Percentiles rank a stretch among this genome's conserved stretches.
phyloP scores from a whole-genome alignment of 2,888 invertebrate species.

The Zelleria hepariella region DNA sequence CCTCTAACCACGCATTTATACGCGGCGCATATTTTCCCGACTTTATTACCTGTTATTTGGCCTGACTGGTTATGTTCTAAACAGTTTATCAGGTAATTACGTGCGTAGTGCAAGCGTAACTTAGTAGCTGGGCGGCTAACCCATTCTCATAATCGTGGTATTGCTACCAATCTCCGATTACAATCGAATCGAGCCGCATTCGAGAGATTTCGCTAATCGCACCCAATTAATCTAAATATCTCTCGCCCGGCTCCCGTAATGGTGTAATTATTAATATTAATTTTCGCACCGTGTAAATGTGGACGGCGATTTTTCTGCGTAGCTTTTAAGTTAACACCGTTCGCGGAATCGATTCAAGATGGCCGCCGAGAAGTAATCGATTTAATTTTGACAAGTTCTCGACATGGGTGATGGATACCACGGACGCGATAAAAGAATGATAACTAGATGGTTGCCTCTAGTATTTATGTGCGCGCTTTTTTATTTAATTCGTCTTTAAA shows the following conservation, averaged over 20 bases:
- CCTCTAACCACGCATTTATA: neutral
- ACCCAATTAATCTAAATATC: slow-evolving; percentile 40
- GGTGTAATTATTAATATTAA: slow-evolving; percentile 29
- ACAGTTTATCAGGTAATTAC: neutral
- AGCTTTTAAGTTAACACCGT: slow-evolving; percentile 6
- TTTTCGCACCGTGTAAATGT: slow-evolving; percentile 18
- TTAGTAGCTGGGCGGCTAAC: slow-evolving; percentile 18
- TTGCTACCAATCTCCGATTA: slow-evolving; percentile 19
- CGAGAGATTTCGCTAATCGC: slow-evolving; percentile 38
- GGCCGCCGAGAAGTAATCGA: slow-evolving; percentile 7
- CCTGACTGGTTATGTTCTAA: neutral
- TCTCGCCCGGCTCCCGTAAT: slow-evolving; percentile 21
- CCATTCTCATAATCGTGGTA: slow-evolving; percentile 12
- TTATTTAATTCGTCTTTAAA: slow-evolving; percentile 6
- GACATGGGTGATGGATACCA: neutral
- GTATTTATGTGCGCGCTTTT: neutral
- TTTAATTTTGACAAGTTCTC: slow-evolving; percentile 5
- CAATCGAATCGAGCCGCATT: slow-evolving; percentile 19
- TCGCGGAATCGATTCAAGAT: slow-evolving; percentile 7
- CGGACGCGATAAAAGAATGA: neutral
- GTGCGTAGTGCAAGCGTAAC: slow-evolving; percentile 21
- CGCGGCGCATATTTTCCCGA: neutral
- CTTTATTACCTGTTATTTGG: slow-evolving; percentile 1
- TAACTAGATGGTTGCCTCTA: neutral
- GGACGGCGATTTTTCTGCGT: slow-evolving; percentile 4